Percentiles rank a stretch among this genome's conserved stretches.
Conservation (phyloP, 2,113 vertebrate genomes). For the Fukomys damarensis region DNA sequence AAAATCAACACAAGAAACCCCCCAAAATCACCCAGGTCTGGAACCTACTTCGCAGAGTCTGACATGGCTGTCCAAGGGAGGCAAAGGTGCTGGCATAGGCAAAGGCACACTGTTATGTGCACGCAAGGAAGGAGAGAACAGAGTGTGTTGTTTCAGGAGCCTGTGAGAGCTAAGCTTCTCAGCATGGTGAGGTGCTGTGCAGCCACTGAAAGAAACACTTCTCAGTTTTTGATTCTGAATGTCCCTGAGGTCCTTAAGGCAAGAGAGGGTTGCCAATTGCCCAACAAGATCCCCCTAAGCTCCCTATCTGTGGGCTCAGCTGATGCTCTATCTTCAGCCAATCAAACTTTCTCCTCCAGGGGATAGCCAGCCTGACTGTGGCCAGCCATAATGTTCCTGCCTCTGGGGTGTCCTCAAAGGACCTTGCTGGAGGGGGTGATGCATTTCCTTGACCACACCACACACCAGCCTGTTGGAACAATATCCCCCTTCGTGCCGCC, state of each 20-base stretch:
- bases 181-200: not conserved
- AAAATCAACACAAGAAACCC: not conserved
- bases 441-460: conserved; percentile 34
- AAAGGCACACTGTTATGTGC: not conserved
- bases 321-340: not conserved
- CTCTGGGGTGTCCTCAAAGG: conserved; percentile 67
- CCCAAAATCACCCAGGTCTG: not conserved
- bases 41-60: not conserved
- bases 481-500: not conserved
- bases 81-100: not conserved
- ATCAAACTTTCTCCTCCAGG: not conserved
- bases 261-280: not conserved
- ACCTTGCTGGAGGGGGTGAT: not conserved
- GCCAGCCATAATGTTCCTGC: not conserved
- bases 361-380: not conserved
- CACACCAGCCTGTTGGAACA: conserved; percentile 65
- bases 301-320: not conserved
- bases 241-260: not conserved
- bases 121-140: not conserved
- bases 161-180: not conserved
- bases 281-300: not conserved
- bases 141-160: not conserved
- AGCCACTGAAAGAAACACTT: not conserved
- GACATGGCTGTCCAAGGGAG: not conserved
- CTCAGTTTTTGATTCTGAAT: not conserved